Evolutionary conservation across 2,113 vertebrate genomes (phyloP).

Genomic region (Bubo scandiacus): DNA sequence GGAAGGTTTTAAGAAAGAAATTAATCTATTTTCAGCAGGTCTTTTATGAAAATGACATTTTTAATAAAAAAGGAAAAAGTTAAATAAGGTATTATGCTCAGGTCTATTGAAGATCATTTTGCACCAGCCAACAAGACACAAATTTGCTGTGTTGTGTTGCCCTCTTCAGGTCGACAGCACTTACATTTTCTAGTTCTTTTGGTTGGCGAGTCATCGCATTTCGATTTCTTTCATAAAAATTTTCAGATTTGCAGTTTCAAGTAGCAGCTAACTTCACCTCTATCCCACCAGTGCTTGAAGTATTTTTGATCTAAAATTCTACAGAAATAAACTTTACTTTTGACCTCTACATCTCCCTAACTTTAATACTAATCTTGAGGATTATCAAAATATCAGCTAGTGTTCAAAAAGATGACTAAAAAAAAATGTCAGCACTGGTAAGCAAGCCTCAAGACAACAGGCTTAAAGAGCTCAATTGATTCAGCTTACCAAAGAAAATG

Average conservation of each 20-base stretch:
- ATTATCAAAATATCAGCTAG: neutral
- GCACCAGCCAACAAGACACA: neutral
- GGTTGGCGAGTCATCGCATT: neutral
- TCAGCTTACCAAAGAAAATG: neutral
- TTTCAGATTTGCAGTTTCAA: neutral
- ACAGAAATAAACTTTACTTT: neutral
- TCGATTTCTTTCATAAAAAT: neutral
- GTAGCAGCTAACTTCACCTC: neutral
- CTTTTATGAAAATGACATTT: neutral
- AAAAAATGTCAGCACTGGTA: neutral
- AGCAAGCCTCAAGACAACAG: neutral
- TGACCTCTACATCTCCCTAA: neutral
- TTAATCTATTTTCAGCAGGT: neutral
- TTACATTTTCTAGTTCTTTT: neutral
- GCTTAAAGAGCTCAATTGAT: neutral
- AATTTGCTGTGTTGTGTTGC: slow-evolving; percentile 41
- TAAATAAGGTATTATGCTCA: neutral
- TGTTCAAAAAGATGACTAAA: neutral
- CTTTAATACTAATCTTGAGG: neutral
- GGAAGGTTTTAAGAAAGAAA: neutral
- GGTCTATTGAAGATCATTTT: neutral
- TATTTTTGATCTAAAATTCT: neutral
- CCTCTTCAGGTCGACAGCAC: slow-evolving; percentile 39
- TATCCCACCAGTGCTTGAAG: neutral
- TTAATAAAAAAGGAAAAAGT: neutral